These are phyloP conservation scores for Drosophila lini DNA, from an alignment of 1,140 invertebrate species.

Conservation along the genomic window DNA sequence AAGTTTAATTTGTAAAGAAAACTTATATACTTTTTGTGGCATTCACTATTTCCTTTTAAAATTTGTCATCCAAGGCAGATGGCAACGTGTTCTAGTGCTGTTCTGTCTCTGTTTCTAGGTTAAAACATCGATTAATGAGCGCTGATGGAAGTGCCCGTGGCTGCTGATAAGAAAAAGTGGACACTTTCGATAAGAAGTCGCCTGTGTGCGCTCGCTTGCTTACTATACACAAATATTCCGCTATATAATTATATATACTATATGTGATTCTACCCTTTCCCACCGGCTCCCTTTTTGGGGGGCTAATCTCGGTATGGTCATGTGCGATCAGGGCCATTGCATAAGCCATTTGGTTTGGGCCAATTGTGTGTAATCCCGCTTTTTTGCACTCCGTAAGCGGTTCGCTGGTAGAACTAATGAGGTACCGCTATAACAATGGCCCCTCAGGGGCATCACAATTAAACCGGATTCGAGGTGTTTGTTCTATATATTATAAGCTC, in stretches of 20 bases:
- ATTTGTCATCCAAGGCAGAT: conserved; percentile 5
- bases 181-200: conserved; percentile 41
- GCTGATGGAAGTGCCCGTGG: conserved; percentile 26
- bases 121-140: conserved; percentile 47
- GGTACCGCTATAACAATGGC: conserved; percentile 2
- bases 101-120: conserved; percentile 15
- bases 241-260: not conserved
- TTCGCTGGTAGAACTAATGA: conserved; percentile 60
- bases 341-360: conserved; percentile 24
- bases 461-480: conserved; percentile 36
- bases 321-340: conserved; percentile 32
- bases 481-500: conserved; percentile 34
- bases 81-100: conserved; percentile 11
- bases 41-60: not conserved
- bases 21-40: not conserved
- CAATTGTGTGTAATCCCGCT: conserved; percentile 22
- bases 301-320: conserved; percentile 33
- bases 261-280: not conserved
- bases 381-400: conserved; percentile 40
- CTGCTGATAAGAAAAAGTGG: conserved; percentile 40
- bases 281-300: not conserved
- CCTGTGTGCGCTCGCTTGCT: not conserved
- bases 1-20: not conserved
- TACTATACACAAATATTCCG: not conserved
- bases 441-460: conserved; percentile 48